phyloP scores from a whole-genome alignment of 2,888 invertebrate species.

The Ditula angustiorana region DNA sequence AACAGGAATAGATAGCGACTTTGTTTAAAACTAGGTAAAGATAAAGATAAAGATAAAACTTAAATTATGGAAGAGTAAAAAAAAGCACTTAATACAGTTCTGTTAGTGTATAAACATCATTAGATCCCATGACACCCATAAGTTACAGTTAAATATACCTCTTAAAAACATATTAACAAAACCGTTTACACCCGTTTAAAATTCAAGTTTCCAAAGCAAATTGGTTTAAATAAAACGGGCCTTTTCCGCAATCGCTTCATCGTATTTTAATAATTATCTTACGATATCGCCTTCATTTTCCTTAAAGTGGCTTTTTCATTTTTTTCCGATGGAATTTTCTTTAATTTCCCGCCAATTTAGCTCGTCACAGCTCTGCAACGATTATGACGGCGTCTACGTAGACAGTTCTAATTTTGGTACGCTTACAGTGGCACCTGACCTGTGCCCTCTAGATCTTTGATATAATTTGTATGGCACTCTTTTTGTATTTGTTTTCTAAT shows the following conservation, averaged over 20 bases:
- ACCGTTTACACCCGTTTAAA: neutral
- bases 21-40: too few relatives aligned
- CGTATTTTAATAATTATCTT: conserved; percentile 23
- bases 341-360: conserved; percentile 41
- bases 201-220: neutral
- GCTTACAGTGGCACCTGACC: conserved; percentile 15
- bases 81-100: too few relatives aligned
- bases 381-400: conserved; percentile 38
- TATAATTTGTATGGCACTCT: too few relatives aligned
- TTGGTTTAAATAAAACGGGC: conserved; percentile 8
- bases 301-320: conserved; percentile 24
- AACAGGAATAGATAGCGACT: too few relatives aligned
- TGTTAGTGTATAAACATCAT: too few relatives aligned
- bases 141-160: too few relatives aligned
- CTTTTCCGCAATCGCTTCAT: conserved; percentile 1
- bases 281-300: conserved; percentile 19
- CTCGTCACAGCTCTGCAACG: conserved; percentile 40
- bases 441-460: too few relatives aligned
- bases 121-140: too few relatives aligned
- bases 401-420: conserved; percentile 27
- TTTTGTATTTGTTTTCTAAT: neutral
- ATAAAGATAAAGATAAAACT: too few relatives aligned
- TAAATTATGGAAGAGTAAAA: too few relatives aligned
- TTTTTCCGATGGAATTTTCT: conserved; percentile 31
- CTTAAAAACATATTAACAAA: neutral